Base-by-base conservation (phyloP, 2,888 invertebrate species). In the Alviniconcha strummeri region DNA sequence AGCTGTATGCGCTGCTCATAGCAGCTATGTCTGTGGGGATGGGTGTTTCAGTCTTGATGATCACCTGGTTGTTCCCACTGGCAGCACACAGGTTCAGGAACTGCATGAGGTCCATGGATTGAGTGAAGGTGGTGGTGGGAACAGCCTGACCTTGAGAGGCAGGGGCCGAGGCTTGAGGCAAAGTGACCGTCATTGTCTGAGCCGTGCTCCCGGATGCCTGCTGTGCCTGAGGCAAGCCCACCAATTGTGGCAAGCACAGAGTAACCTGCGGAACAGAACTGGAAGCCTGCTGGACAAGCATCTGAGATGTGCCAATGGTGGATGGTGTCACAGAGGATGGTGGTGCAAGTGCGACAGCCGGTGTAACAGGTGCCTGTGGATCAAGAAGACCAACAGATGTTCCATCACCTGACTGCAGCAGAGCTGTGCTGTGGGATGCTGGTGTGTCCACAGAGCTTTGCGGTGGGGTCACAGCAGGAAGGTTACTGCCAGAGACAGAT, bases 31-130 rank as follows among this genome's bases (percentile, higher is more conserved):
- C 78, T 7, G 64, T 64, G 17, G 36, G 6, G 4, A n/a, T 36
- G 11, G 78, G 36, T 60, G 78, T 15, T 8, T 78, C 78, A 5
- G 78, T 64, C 78, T 78, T 78, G 60, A 78, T 78, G 78, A 78
- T 64, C 4, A 78, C 36, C 78, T 78, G 78, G 52, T 60, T 57
- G 15, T 78, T 78, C 9, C 78, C 78, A 64, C 78, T 78, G 15
- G 78, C 64, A 36, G 64, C 78, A 78, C 78, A 78, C 60, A 78
- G 17, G 15, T 78, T 78, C 8, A 78, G 36, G n/a, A 78, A 78
- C 78, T 78, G 78, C 64, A 78, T 9, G 64, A 78, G 78, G 78
- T 78, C 78, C 57, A 78, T 64, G 36, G 78, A 78, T 36, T 78
- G 78, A 17, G 78, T 64, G 64, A 64, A 78, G 13, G 78, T 64